Evolutionary conservation across 2,797 vertebrate species (phyloP).

Genomic region (Lophotriccus pileatus): DNA sequence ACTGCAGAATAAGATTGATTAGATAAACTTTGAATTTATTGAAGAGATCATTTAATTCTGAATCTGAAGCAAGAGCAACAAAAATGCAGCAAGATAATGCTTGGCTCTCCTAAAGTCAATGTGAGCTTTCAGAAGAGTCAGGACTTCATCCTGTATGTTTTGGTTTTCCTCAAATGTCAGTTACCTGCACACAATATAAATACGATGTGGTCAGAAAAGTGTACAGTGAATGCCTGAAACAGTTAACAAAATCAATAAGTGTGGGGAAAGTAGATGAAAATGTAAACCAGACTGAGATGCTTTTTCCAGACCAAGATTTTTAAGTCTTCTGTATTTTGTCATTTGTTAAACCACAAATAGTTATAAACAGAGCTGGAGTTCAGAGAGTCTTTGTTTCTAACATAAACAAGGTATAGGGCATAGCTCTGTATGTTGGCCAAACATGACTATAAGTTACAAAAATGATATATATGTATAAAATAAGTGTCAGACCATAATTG

Average conservation of each 20-base stretch:
- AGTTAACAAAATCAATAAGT: conserved; percentile 70
- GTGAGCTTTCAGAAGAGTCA: conserved; percentile 17
- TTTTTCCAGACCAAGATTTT: conserved; percentile 74
- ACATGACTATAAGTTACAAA: conserved; percentile 58
- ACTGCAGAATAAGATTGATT: neutral
- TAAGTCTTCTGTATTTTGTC: conserved; percentile 77
- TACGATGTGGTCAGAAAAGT: neutral
- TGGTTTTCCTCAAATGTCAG: conserved; percentile 41
- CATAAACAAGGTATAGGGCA: conserved; percentile 71
- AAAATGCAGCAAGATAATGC: neutral
- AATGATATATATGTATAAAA: conserved; percentile 70
- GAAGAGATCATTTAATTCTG: neutral
- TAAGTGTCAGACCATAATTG: conserved; percentile 65
- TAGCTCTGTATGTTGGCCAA: conserved; percentile 63
- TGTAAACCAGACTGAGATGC: conserved; percentile 72
- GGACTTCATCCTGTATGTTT: conserved; percentile 5
- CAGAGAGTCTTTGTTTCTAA: conserved; percentile 73
- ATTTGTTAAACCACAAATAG: conserved; percentile 76
- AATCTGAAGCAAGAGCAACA: neutral
- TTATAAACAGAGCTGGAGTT: conserved; percentile 67
- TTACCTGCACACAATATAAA: conserved; percentile 53
- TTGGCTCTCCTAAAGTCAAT: neutral
- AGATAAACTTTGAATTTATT: neutral
- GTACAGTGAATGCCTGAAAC: conserved; percentile 51
- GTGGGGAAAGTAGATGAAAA: conserved; percentile 64